Base-by-base conservation (phyloP, 2,888 invertebrate genomes). In the Ganaspis brasiliensis region DNA sequence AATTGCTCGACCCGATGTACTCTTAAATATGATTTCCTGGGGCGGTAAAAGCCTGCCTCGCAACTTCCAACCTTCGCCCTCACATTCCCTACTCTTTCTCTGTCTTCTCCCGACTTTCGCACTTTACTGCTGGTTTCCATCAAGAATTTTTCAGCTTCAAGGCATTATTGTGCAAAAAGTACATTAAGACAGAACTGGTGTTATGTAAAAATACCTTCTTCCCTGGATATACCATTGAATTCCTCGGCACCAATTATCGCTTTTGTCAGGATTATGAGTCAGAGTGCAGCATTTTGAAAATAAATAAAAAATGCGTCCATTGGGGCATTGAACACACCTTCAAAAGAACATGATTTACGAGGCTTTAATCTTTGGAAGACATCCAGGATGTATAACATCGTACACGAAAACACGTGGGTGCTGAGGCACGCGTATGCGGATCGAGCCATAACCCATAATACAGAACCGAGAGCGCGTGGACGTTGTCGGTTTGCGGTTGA, bases 401-500 rank as follows among this genome's bases (percentile, higher is more conserved):
- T 19, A 40, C 35, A 24, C 63, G 35, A 61, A 37, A 21, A 49
- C 45, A 67, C 67, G 67, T 67, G 67, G 16, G 45, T 67, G 40
- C 24, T 40, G 45, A 67, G 16, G 67, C 67, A 67, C 67, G 45
- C 26, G 67, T 49, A 67, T 67, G 26, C 16, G 45, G 24, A 67
- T 63, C 63, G 63, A 63, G 63, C 63, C 24, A 24, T 63, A 59
- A 59, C 35, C 19, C 16, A 52, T 52, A 16, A 52, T 52, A 35
- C 59, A 37, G 37, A 61, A 83, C 80, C 81, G 82, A 82, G 85
- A 85, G 84, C 87, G 89, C 87, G 87, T 88, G 89, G 88, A 90
- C 88, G 86, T 87, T 86, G 89, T 90, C 86, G 90, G 90, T 88
- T 88, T 89, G 90, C 85, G 90, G 90, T 90, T 88, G 88, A 90